Percentiles rank a stretch among this genome's conserved stretches.
phyloP scores from a whole-genome alignment of 2,113 vertebrate genomes.

The Dicrurus megarhynchus region DNA sequence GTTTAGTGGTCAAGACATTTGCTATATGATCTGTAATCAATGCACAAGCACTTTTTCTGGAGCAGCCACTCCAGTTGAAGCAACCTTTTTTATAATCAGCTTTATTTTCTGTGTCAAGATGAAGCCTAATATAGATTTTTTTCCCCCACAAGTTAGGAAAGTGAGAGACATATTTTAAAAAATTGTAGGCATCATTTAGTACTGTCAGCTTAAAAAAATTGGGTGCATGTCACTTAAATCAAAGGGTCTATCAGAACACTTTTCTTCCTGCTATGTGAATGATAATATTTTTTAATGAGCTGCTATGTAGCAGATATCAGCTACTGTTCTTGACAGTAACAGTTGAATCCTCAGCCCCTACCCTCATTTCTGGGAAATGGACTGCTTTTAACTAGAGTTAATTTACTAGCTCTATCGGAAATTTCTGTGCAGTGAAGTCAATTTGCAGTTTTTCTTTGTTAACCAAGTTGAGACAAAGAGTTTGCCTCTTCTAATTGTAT shows the following conservation, averaged over 20 bases:
- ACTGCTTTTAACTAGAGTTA: background rate
- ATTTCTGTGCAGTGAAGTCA: background rate
- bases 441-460: background rate
- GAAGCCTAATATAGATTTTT: background rate
- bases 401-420: background rate
- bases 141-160: background rate
- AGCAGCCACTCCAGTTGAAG: background rate
- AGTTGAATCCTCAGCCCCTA: background rate
- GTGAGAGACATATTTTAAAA: background rate
- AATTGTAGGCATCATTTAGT: background rate
- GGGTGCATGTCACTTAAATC: background rate
- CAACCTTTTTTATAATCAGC: background rate
- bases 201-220: background rate
- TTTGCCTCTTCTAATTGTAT: background rate
- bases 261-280: background rate
- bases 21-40: background rate
- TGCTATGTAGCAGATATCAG: background rate
- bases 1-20: background rate
- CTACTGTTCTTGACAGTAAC: background rate
- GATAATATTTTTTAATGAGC: background rate
- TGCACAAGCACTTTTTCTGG: background rate
- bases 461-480: background rate
- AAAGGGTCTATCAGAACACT: background rate
- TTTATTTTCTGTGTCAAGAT: background rate
- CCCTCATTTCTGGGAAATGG: background rate